A percentile compares a stretch with the other conserved stretches of the same genome.
Evolutionary conservation across 2,797 vertebrate genomes (phyloP).

Genomic region (Miichthys miiuy): DNA sequence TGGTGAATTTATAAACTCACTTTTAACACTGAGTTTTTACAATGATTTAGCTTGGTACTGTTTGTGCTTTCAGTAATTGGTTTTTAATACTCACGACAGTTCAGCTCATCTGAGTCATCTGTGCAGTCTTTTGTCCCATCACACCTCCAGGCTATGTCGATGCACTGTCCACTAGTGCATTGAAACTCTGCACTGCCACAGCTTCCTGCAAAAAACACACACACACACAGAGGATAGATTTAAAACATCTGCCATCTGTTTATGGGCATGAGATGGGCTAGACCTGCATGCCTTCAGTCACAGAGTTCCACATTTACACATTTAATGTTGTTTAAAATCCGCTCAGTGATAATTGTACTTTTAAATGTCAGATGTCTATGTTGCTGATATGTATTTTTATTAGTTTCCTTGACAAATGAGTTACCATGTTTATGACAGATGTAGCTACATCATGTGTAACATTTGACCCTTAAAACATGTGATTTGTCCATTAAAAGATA

Average conservation of each 20-base stretch:
- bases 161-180: slow-evolving; percentile 81
- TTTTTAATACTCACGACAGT: slow-evolving; percentile 77
- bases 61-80: background rate
- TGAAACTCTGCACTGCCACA: slow-evolving; percentile 77
- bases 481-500: slow-evolving; percentile 57
- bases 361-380: slow-evolving; percentile 1
- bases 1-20: background rate
- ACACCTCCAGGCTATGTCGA: slow-evolving; percentile 77
- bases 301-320: background rate
- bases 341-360: background rate
- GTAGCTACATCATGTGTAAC: slow-evolving; percentile 13
- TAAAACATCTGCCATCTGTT: slow-evolving; percentile 2
- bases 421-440: slow-evolving; percentile 73
- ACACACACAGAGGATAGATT: background rate
- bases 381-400: slow-evolving; percentile 26
- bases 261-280: background rate
- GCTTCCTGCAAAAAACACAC: slow-evolving; percentile 62
- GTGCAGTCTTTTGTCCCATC: slow-evolving; percentile 82
- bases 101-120: slow-evolving; percentile 83
- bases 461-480: slow-evolving; percentile 69
- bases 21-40: background rate
- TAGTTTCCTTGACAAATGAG: slow-evolving; percentile 68
- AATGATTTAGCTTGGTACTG: background rate
- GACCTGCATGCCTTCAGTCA: background rate
- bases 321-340: background rate